Percentiles rank a stretch among this genome's conserved stretches.
phyloP scores from a whole-genome alignment of 2,888 invertebrate species.

The Petrophora chlorosata region DNA sequence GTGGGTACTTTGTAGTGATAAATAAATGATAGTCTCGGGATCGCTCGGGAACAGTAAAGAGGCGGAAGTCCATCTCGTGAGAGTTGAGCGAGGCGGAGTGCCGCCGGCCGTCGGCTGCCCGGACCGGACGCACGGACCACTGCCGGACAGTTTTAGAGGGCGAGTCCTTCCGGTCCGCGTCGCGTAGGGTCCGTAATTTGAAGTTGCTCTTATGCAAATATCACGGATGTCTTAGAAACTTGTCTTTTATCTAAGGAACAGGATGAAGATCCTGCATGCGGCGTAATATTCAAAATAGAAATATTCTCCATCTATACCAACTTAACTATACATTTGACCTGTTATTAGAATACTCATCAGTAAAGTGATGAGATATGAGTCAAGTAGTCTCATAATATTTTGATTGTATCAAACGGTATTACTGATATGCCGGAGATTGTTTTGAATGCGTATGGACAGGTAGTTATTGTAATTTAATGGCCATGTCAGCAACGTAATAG shows the following conservation, averaged over 20 bases:
- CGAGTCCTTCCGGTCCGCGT: constrained; percentile 61
- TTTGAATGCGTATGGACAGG: too few species aligned
- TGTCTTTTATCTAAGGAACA: constrained; percentile 24
- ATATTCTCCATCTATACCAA: too few species aligned
- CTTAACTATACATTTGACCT: too few species aligned
- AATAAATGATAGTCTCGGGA: constrained; percentile 33
- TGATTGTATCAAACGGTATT: too few species aligned
- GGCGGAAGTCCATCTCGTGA: constrained; percentile 73
- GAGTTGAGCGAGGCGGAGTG: constrained; percentile 11
- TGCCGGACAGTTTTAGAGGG: constrained; percentile 61
- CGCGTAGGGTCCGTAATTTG: constrained; percentile 41
- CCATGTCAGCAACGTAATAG: not conserved
- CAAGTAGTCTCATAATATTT: too few species aligned
- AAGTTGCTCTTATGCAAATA: constrained; percentile 42
- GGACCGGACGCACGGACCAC: constrained; percentile 66
- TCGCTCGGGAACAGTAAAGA: constrained; percentile 59
- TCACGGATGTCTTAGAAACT: constrained; percentile 35
- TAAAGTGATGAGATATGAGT: too few species aligned
- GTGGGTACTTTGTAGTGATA: constrained; percentile 24
- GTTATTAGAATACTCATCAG: too few species aligned
- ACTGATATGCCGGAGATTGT: too few species aligned
- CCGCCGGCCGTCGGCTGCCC: constrained; percentile 37
- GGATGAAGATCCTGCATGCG: too few species aligned
- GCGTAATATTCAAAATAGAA: not conserved
- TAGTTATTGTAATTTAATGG: too few species aligned